Evolutionary conservation across 2,888 invertebrate species (phyloP), one percentile per base, ranked within the genome.

Genomic region (Merodon equestris): DNA sequence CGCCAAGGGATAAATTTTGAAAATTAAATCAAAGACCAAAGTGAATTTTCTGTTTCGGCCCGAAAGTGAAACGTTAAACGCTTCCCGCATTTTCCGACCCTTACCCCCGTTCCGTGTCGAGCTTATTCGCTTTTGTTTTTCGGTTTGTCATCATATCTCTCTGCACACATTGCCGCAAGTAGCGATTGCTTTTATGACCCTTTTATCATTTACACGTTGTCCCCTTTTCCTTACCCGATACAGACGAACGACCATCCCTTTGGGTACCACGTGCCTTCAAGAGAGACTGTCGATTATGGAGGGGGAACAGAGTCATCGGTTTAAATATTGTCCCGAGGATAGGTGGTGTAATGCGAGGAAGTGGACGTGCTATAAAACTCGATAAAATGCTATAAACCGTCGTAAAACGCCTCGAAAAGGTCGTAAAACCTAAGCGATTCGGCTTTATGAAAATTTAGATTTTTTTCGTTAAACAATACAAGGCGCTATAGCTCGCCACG

Each of bases 11-110:
- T 73, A 47, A 34, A 67, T 77, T 77, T 74, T 27, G 58, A 58
- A 79, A 79, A 79, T 79, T 74, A 79, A 73, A 74, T 79, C 68
- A 79, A 63, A 79, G 50, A 61, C 50, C 58, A 79, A 79, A 79
- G 56, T 74, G 64, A 74, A 60, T 64, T 74, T 70, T 60, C 50
- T 64, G 42, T 71, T n/a, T 10, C 12, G 40, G 9, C 48, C 40
- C 34, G 57, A 63, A 63, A 56, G 63, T 50, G 45, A 57, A 56
- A 57, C 44, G 40, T 53, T 57, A 72, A 72, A 64, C 45, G 63
- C 47, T 27, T 44, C 36, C 45, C 17, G 12, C 40, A 42, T 53
- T 53, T 60, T 9, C 40, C 40, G n/a, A n/a, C n/a, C n/a, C n/a
- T n/a, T n/a, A n/a, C n/a, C n/a, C n/a, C n/a, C n/a, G n/a, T n/a